A percentile compares a stretch with the other conserved stretches of the same genome.
Evolutionary conservation across 2,113 vertebrate genomes (phyloP).

Genomic region (Pelecanoides urinatrix): DNA sequence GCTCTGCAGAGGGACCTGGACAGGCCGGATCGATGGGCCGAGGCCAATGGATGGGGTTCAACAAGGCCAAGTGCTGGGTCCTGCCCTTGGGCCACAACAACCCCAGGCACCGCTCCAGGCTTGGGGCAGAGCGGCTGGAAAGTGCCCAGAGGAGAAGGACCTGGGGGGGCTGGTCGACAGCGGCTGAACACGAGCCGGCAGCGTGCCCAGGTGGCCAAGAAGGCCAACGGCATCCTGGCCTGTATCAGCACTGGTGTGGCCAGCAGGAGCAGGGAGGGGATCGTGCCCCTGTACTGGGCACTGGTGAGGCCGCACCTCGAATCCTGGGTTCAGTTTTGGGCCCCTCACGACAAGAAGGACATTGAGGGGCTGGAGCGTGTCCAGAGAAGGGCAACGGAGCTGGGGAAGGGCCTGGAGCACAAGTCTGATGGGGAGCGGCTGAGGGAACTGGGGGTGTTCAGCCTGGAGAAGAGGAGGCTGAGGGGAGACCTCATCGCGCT

Average conservation of each 20-base stretch:
- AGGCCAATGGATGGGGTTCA: too few species aligned
- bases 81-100: background rate
- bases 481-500: too few species aligned
- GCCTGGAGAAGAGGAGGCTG: background rate
- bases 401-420: too few species aligned
- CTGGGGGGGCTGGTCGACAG: background rate
- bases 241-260: too few species aligned
- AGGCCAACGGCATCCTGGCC: background rate
- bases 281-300: too few species aligned
- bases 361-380: too few species aligned
- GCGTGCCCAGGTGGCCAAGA: background rate
- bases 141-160: accelerated
- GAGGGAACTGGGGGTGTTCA: background rate
- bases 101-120: background rate
- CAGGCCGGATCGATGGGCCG: too few species aligned
- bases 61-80: too few species aligned
- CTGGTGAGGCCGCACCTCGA: background rate
- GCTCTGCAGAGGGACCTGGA: too few species aligned
- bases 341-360: too few species aligned
- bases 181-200: background rate
- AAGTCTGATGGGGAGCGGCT: too few species aligned
- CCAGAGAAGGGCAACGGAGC: too few species aligned
- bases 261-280: background rate
- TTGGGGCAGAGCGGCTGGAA: background rate
- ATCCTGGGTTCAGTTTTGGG: background rate